These are phyloP conservation scores for Cheilinus undulatus DNA, from an alignment of 2,113 vertebrate genomes.

Conservation along the genomic window DNA sequence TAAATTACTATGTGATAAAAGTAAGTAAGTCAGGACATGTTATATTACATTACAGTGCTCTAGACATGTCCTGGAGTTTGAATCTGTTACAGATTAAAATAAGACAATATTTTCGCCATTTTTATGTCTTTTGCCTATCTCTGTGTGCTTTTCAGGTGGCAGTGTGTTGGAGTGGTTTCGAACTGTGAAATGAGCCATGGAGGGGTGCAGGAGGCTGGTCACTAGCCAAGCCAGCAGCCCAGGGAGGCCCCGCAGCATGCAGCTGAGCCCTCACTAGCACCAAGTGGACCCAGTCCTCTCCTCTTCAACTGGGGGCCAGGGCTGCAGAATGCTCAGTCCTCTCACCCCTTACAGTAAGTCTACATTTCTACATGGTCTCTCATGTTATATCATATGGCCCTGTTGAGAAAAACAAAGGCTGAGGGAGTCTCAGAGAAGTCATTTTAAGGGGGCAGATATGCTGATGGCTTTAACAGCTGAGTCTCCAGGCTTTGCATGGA, in stretches of 20 bases:
- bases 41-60: neutral
- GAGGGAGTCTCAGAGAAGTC: slow-evolving; percentile 42
- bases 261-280: slow-evolving; percentile 64
- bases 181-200: slow-evolving; percentile 76
- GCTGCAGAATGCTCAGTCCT: slow-evolving; percentile 84
- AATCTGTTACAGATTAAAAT: neutral
- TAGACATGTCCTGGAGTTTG: neutral
- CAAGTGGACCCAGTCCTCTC: slow-evolving; percentile 70
- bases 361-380: too few relatives aligned
- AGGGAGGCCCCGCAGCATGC: slow-evolving; percentile 63
- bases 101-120: neutral
- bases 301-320: slow-evolving; percentile 70
- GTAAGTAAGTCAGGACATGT: neutral
- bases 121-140: slow-evolving; percentile 21
- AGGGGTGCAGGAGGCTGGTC: slow-evolving; percentile 47
- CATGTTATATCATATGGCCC: slow-evolving; percentile 56
- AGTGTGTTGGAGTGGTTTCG: slow-evolving; percentile 38
- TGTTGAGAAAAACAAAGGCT: slow-evolving; percentile 25
- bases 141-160: slow-evolving; percentile 62
- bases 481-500: slow-evolving; percentile 64
- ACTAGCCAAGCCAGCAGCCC: slow-evolving; percentile 60
- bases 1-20: neutral
- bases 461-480: slow-evolving; percentile 80
- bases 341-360: slow-evolving; percentile 81
- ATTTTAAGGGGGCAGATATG: slow-evolving; percentile 63